Evolutionary conservation across 2,113 vertebrate species (phyloP).

Genomic region (Pomatostomus ruficeps): DNA sequence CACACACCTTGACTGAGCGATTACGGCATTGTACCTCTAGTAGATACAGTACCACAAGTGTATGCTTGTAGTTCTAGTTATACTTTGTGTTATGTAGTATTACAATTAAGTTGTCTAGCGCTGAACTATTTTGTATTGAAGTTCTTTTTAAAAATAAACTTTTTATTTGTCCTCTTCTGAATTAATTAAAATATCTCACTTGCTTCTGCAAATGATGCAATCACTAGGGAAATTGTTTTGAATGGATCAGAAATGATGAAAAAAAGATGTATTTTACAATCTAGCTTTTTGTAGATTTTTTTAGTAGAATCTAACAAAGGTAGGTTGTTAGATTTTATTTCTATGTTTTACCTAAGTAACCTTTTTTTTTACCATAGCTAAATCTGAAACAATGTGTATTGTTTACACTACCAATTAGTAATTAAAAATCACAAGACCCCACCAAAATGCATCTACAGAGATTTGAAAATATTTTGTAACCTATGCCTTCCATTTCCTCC

Average conservation of each 20-base stretch:
- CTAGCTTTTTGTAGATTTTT: background rate
- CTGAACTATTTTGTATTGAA: background rate
- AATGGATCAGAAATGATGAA: background rate
- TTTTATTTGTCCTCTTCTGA: background rate
- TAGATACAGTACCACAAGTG: background rate
- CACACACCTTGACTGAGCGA: background rate
- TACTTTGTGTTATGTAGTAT: background rate
- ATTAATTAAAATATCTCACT: background rate
- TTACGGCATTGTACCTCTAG: background rate
- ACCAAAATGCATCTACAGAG: background rate
- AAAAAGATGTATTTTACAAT: background rate
- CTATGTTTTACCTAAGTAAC: background rate
- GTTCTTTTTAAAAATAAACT: background rate
- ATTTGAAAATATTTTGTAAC: background rate
- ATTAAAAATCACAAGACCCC: background rate
- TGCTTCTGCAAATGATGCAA: background rate
- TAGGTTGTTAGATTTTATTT: background rate
- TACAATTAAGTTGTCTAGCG: background rate
- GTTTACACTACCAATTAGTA: background rate
- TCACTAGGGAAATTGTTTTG: background rate
- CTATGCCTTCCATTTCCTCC: background rate
- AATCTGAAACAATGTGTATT: background rate
- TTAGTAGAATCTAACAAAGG: background rate
- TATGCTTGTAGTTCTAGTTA: background rate
- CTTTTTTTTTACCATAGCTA: background rate